Percentiles rank a stretch among this genome's conserved stretches.
Evolutionary conservation across 2,113 vertebrate genomes (phyloP).

Genomic region (Epinephelus cyanopodus): DNA sequence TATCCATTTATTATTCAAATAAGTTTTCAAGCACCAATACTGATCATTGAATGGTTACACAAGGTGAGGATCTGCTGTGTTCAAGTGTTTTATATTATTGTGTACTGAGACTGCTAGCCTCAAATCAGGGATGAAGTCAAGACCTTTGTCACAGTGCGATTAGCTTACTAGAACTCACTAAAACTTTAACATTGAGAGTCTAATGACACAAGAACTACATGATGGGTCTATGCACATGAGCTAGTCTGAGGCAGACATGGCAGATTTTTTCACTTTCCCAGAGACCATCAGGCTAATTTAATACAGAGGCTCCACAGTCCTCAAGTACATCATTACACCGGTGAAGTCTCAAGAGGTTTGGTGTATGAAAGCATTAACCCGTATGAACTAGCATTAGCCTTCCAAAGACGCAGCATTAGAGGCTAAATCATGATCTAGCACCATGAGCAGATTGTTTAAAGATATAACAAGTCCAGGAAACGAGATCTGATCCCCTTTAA

Average conservation of each 20-base stretch:
- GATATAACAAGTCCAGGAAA: slow-evolving; percentile 18
- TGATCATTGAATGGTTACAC: too few species aligned
- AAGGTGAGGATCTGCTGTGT: too few species aligned
- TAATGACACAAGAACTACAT: neutral
- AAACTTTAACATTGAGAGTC: too few species aligned
- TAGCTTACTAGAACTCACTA: neutral
- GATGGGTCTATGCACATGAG: neutral
- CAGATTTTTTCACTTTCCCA: slow-evolving; percentile 40
- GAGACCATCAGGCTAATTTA: slow-evolving; percentile 60
- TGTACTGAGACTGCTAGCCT: neutral
- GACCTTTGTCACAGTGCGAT: neutral
- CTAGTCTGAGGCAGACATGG: slow-evolving; percentile 39
- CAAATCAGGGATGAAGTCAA: slow-evolving; percentile 5
- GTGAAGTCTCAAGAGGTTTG: slow-evolving; percentile 47
- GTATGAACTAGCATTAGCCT: slow-evolving; percentile 49
- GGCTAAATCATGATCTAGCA: slow-evolving; percentile 29
- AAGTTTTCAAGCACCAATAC: too few species aligned
- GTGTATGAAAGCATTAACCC: slow-evolving; percentile 64
- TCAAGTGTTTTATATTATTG: too few species aligned
- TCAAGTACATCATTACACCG: slow-evolving; percentile 55
- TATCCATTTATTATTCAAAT: too few species aligned
- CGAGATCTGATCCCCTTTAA: neutral
- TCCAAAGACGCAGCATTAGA: slow-evolving; percentile 24
- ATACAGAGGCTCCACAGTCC: slow-evolving; percentile 52
- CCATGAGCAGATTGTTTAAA: slow-evolving; percentile 35